phyloP scores from a whole-genome alignment of 2,113 vertebrate genomes.

The Edolisoma coerulescens region DNA sequence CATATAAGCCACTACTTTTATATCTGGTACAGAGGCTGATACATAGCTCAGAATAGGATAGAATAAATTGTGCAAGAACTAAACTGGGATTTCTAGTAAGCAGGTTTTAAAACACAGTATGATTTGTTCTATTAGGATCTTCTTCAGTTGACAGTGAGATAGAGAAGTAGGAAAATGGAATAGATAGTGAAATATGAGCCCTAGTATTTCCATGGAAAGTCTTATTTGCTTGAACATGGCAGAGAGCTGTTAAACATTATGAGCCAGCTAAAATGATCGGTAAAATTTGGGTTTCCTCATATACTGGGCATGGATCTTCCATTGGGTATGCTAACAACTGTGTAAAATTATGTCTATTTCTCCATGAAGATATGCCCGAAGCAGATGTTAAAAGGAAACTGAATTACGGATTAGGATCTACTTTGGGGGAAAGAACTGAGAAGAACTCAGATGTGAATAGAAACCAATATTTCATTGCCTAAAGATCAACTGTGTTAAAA shows the following conservation, averaged over 20 bases:
- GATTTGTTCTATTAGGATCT: background rate
- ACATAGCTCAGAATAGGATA: background rate
- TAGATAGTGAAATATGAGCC: background rate
- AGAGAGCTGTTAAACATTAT: background rate
- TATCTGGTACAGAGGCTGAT: background rate
- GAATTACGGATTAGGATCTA: background rate
- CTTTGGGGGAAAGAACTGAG: background rate
- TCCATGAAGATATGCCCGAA: background rate
- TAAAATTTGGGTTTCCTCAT: background rate
- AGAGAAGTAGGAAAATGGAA: background rate
- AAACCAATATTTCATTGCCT: background rate
- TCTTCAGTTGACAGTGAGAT: background rate
- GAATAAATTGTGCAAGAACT: background rate
- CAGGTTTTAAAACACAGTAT: background rate
- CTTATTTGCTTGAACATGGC: background rate
- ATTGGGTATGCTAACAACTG: background rate
- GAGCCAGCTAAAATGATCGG: background rate
- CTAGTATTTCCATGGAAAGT: background rate
- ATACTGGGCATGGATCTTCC: background rate
- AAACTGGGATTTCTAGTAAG: background rate
- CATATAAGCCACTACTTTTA: background rate
- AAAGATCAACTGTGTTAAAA: background rate
- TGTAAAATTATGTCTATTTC: background rate
- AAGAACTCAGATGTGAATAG: background rate
- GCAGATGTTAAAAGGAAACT: background rate